These are phyloP conservation scores for Aromia moschata DNA, from an alignment of 2,888 invertebrate species.

Conservation along the genomic window DNA sequence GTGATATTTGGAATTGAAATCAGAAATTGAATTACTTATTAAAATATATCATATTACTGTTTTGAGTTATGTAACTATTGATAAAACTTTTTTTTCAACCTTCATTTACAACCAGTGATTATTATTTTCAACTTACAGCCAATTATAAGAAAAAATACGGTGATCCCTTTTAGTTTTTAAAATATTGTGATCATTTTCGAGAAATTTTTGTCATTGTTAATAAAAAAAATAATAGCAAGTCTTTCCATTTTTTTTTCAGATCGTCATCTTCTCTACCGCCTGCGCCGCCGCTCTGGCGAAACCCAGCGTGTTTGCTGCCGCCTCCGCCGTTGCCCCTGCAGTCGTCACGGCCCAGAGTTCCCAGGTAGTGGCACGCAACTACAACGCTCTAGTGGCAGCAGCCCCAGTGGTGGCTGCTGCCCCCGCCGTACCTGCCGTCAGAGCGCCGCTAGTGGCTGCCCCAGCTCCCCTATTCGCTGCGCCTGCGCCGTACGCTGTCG, in stretches of 20 bases:
- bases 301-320: conserved; percentile 61
- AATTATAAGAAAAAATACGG: too few relatives aligned
- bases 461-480: not conserved
- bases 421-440: conserved; percentile 56
- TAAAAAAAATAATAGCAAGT: too few relatives aligned
- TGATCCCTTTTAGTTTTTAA: too few relatives aligned
- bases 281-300: conserved; percentile 44
- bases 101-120: too few relatives aligned
- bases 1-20: too few relatives aligned
- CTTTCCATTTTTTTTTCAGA: conserved; percentile 13
- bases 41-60: too few relatives aligned
- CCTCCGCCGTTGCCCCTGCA: conserved; percentile 52
- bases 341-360: conserved; percentile 73
- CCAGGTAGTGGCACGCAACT: conserved; percentile 71
- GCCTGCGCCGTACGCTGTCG: not conserved
- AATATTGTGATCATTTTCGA: too few relatives aligned
- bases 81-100: too few relatives aligned
- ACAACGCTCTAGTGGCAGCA: conserved; percentile 68
- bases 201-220: too few relatives aligned
- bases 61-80: too few relatives aligned
- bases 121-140: too few relatives aligned
- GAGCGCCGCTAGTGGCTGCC: conserved; percentile 44
- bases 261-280: conserved; percentile 21
- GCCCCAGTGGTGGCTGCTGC: conserved; percentile 56
- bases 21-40: too few relatives aligned